phyloP scores from a whole-genome alignment of 2,113 vertebrate genomes.

The Daubentonia madagascariensis region DNA sequence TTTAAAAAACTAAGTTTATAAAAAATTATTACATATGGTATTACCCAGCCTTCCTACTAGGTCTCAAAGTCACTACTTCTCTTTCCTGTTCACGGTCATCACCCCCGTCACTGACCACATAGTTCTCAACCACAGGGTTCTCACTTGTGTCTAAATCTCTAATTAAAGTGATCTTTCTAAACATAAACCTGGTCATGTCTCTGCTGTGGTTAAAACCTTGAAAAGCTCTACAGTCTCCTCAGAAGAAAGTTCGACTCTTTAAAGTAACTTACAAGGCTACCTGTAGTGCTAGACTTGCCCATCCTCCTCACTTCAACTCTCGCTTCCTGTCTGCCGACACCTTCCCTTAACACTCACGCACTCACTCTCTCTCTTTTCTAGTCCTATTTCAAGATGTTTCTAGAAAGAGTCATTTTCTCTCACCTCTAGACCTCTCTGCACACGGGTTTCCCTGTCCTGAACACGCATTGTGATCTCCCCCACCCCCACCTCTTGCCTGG shows the following conservation, averaged over 20 bases:
- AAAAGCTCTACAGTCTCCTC: background rate
- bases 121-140: background rate
- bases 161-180: background rate
- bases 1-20: background rate
- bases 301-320: background rate
- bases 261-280: too few relatives aligned
- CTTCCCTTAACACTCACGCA: background rate
- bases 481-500: background rate
- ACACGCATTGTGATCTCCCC: background rate
- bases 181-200: background rate
- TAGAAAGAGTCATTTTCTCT: background rate
- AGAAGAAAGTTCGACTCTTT: background rate
- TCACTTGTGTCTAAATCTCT: accelerated
- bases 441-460: background rate
- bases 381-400: background rate
- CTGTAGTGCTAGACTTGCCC: too few relatives aligned
- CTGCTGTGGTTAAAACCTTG: background rate
- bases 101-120: accelerated
- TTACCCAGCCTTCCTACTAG: background rate
- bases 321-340: background rate
- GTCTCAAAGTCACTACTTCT: background rate
- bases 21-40: background rate
- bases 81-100: background rate
- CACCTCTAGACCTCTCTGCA: background rate
- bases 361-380: background rate